phyloP scores from a whole-genome alignment of 2,113 vertebrate genomes.

The Cyprinodon variegatus region DNA sequence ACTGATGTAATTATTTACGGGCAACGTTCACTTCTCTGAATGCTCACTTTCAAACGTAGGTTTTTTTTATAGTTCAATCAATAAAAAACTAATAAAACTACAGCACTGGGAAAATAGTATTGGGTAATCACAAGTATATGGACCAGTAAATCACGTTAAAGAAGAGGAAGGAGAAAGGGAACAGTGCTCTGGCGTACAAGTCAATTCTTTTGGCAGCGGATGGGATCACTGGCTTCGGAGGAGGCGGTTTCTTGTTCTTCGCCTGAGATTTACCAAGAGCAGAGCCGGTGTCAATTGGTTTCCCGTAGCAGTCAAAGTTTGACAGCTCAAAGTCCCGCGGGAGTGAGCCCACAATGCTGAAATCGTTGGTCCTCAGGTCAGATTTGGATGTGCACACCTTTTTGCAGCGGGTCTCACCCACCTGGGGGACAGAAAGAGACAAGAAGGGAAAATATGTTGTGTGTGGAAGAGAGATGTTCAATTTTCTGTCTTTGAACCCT shows the following conservation, averaged over 20 bases:
- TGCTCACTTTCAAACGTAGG: conserved; percentile 27
- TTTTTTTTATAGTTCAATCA: neutral
- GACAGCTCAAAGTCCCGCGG: conserved; percentile 98
- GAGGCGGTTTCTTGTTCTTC: conserved; percentile 93
- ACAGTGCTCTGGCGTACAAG: conserved; percentile 93
- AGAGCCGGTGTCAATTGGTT: conserved; percentile 87
- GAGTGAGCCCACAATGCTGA: conserved; percentile 98
- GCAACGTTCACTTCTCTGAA: conserved; percentile 15
- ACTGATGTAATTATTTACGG: conserved; percentile 5
- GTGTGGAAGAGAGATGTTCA: neutral
- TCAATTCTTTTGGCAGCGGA: conserved; percentile 95
- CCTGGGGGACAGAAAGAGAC: conserved; percentile 72
- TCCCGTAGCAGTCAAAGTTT: conserved; percentile 99
- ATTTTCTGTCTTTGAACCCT: conserved; percentile 1
- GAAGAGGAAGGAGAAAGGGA: conserved; percentile 98
- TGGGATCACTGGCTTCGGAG: conserved; percentile 95
- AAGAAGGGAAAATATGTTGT: neutral
- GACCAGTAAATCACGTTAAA: conserved; percentile 99
- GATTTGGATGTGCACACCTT: conserved; percentile 99
- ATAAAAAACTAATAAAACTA: conserved; percentile 14
- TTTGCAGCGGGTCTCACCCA: conserved; percentile 96
- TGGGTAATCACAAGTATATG: conserved; percentile 91
- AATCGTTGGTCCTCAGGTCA: conserved; percentile 96
- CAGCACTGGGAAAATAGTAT: neutral
- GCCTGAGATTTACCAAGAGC: conserved; percentile 86